A percentile compares a stretch with the other conserved stretches of the same genome.
Evolutionary conservation across 1,140 invertebrate species (phyloP).

Genomic region (Philotrypesis tridentata): DNA sequence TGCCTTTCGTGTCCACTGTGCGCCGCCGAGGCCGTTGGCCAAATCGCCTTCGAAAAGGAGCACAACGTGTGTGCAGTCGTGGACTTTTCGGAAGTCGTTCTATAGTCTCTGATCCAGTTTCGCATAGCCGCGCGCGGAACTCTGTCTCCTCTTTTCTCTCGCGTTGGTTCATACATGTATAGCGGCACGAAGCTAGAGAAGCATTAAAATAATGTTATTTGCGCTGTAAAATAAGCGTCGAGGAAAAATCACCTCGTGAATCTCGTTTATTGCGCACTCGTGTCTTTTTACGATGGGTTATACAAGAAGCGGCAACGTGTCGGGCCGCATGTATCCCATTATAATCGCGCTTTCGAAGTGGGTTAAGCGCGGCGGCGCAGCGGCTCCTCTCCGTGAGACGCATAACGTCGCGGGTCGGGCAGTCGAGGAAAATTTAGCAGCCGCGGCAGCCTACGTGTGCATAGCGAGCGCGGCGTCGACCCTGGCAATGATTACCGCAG

Average conservation of each 20-base stretch:
- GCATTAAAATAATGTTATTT: not conserved
- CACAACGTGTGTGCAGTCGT: not conserved
- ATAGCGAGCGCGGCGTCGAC: not conserved
- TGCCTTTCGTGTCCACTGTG: not conserved
- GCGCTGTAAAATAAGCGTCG: not conserved
- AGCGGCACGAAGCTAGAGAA: too few relatives aligned
- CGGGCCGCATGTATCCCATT: not conserved
- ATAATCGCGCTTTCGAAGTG: not conserved
- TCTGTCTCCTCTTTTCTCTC: not conserved
- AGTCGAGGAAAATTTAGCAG: not conserved
- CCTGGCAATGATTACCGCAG: conserved; percentile 41
- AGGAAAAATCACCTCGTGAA: not conserved
- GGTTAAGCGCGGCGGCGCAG: conserved; percentile 3
- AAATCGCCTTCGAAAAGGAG: conserved; percentile 24
- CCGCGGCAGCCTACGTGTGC: too few relatives aligned
- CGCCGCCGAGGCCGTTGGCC: not conserved
- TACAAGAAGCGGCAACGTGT: too few relatives aligned
- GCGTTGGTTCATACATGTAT: not conserved
- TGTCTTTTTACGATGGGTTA: not conserved
- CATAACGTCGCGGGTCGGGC: not conserved
- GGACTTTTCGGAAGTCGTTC: not conserved
- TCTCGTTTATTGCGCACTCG: not conserved
- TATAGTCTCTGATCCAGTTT: conserved; percentile 19
- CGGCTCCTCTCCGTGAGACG: not conserved
- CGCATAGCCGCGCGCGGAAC: not conserved